Percentiles rank a stretch among this genome's conserved stretches.
phyloP scores from a whole-genome alignment of 2,113 vertebrate genomes.

The Melanerpes aurifrons region DNA sequence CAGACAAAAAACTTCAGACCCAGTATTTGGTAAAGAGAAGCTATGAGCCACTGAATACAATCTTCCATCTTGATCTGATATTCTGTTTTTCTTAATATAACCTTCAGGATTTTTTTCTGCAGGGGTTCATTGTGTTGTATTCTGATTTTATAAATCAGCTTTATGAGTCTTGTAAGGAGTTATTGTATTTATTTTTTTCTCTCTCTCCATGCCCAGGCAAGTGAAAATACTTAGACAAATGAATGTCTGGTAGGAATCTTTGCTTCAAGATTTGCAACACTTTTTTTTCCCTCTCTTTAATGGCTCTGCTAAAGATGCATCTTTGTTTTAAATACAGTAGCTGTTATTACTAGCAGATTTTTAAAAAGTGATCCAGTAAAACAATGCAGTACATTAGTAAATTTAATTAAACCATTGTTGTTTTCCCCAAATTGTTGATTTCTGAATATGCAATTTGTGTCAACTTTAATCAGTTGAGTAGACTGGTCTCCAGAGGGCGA shows the following conservation, averaged over 20 bases:
- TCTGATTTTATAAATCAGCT: neutral
- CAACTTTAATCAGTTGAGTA: neutral
- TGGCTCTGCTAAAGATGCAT: neutral
- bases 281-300: neutral
- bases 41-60: neutral
- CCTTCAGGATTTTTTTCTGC: neutral
- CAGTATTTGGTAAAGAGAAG: neutral
- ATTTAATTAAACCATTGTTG: neutral
- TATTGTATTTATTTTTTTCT: neutral
- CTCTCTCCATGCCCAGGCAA: neutral
- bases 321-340: neutral
- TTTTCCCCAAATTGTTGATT: neutral
- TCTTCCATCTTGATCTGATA: neutral
- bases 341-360: neutral
- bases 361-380: neutral
- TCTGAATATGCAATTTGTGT: neutral
- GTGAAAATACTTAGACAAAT: neutral
- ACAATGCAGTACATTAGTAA: neutral
- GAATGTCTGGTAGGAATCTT: neutral
- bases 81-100: neutral
- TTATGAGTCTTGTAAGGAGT: neutral
- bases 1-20: neutral
- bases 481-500: neutral
- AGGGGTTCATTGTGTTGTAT: neutral
- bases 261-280: neutral